Evolutionary conservation across 1,140 invertebrate genomes (phyloP).

Genomic region (Oreohelix idahoensis): DNA sequence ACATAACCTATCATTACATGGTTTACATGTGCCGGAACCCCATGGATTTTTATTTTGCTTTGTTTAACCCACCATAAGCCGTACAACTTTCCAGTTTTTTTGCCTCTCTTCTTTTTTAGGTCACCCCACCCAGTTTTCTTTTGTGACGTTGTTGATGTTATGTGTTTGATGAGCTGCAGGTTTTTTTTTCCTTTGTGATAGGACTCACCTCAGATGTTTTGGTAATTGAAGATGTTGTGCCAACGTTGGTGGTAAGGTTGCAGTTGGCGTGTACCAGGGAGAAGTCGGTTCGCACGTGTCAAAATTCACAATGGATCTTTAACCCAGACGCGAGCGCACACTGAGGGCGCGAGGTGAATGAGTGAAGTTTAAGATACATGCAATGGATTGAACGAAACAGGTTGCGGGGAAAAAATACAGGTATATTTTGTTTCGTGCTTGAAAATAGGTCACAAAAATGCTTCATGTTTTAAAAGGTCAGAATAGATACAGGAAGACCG

Average conservation of each 20-base stretch:
- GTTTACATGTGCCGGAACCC: neutral
- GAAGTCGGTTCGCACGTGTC: neutral
- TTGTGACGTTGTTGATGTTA: neutral
- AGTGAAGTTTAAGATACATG: neutral
- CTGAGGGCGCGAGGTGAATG: neutral
- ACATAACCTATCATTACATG: neutral
- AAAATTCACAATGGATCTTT: neutral
- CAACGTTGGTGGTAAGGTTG: neutral
- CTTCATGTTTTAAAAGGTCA: neutral
- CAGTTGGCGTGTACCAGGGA: neutral
- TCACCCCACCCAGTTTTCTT: neutral
- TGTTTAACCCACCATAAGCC: neutral
- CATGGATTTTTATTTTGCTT: neutral
- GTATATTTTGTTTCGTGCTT: neutral
- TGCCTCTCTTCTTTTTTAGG: neutral
- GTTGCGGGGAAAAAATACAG: neutral
- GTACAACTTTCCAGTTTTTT: neutral
- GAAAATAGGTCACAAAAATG: neutral
- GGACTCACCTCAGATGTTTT: neutral
- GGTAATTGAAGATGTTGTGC: neutral
- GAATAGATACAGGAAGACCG: neutral
- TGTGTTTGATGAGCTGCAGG: neutral
- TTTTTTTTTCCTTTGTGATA: neutral
- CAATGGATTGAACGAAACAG: neutral
- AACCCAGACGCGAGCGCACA: neutral